Percentiles rank a stretch among this genome's conserved stretches.
Evolutionary conservation across 2,113 vertebrate species (phyloP).

Genomic region (Varanus salvator): DNA sequence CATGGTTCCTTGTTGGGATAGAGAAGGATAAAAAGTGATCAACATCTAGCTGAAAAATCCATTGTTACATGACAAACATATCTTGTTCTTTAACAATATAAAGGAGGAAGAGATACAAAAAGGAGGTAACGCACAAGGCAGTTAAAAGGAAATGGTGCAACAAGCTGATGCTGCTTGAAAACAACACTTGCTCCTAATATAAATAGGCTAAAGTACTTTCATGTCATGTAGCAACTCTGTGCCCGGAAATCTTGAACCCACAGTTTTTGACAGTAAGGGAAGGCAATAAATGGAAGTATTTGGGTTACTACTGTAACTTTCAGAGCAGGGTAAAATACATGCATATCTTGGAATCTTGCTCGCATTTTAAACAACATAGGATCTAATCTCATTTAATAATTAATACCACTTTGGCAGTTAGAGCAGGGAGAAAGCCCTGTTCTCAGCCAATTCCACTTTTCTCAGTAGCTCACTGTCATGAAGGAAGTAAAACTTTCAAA

Average conservation of each 20-base stretch:
- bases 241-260: neutral
- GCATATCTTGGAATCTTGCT: neutral
- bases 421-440: neutral
- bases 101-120: neutral
- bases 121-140: neutral
- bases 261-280: neutral
- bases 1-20: neutral
- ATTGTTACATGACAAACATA: neutral
- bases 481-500: neutral
- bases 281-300: neutral
- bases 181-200: neutral
- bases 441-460: neutral
- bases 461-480: neutral
- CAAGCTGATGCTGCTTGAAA: neutral
- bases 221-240: neutral
- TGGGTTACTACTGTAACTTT: neutral
- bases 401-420: neutral
- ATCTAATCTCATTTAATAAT: neutral
- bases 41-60: neutral
- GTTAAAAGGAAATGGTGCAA: neutral
- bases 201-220: neutral
- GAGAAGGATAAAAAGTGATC: neutral
- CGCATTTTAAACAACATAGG: neutral
- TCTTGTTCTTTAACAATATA: neutral
- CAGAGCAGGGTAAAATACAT: neutral